Percentiles rank a stretch among this genome's conserved stretches.
phyloP scores from a whole-genome alignment of 64 coral and sea anemone genomes.

The Orbicella faveolata region DNA sequence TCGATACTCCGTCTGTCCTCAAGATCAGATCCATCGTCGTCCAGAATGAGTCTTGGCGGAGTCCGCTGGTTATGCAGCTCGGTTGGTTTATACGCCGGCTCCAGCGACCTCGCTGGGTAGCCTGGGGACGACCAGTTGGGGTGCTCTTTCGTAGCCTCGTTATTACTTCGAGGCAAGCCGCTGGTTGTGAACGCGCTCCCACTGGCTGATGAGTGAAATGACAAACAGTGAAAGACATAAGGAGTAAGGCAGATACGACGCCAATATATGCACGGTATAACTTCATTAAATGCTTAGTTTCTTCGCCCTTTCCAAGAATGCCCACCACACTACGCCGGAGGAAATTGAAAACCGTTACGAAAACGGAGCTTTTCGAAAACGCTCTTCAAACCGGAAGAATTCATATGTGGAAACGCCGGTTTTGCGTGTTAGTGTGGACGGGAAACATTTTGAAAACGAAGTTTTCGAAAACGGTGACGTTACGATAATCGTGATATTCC shows the following conservation, averaged over 20 bases:
- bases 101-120: conserved; percentile 54
- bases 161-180: conserved; percentile 24
- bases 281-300: too few relatives aligned
- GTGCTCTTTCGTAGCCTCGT: conserved; percentile 36
- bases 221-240: neutral
- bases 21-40: conserved; percentile 59
- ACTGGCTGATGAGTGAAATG: neutral
- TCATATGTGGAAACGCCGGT: too few relatives aligned
- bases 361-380: too few relatives aligned
- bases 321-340: too few relatives aligned
- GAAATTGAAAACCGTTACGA: too few relatives aligned
- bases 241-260: neutral
- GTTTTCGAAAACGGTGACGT: too few relatives aligned
- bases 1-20: conserved; percentile 30
- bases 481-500: too few relatives aligned
- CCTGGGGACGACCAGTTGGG: conserved; percentile 63
- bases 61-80: conserved; percentile 59
- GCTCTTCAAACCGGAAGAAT: too few relatives aligned
- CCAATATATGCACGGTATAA: neutral
- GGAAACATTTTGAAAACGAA: too few relatives aligned
- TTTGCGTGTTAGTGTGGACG: too few relatives aligned
- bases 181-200: conserved; percentile 9
- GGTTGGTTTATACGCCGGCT: conserved; percentile 66
- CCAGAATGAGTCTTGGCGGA: conserved; percentile 81
- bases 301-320: too few relatives aligned